Percentiles rank a stretch among this genome's conserved stretches.
These are phyloP conservation scores for Trachymyrmex septentrionalis DNA, from an alignment of 1,140 invertebrate species.

Conservation along the genomic window DNA sequence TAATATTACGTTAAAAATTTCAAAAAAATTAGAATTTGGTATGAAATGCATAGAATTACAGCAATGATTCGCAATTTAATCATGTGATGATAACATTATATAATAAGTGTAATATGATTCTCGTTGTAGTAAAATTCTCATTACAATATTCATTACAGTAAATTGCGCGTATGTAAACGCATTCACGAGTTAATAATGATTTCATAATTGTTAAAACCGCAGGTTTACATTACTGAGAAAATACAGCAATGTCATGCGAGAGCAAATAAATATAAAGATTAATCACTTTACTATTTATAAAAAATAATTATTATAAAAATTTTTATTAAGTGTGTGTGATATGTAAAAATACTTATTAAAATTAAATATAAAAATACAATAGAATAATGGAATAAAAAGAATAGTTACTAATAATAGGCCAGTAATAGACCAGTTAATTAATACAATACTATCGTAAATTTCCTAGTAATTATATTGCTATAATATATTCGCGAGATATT, in stretches of 20 bases:
- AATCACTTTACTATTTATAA: neutral
- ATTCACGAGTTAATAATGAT: constrained; percentile 21
- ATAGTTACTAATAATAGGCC: neutral
- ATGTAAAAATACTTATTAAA: neutral
- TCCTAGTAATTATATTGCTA: neutral
- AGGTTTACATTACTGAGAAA: neutral
- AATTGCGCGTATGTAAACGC: constrained; percentile 31
- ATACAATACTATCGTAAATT: neutral
- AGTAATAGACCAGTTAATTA: neutral
- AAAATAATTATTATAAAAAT: constrained; percentile 1
- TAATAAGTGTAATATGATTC: constrained; percentile 20
- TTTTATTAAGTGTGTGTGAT: neutral
- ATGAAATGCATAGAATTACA: neutral
- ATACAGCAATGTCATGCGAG: neutral
- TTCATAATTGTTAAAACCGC: neutral
- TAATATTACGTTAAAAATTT: neutral
- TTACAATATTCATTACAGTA: constrained; percentile 31
- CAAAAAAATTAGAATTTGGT: neutral
- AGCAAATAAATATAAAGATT: constrained; percentile 5
- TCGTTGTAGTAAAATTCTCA: constrained; percentile 19
- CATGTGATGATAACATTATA: constrained; percentile 1
- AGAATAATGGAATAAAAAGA: neutral
- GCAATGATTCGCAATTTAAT: neutral
- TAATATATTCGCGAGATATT: neutral
- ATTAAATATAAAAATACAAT: neutral